Percentiles rank a stretch among this genome's conserved stretches.
Conservation (phyloP, 2,113 vertebrate species). For the Saimiri boliviensis region DNA sequence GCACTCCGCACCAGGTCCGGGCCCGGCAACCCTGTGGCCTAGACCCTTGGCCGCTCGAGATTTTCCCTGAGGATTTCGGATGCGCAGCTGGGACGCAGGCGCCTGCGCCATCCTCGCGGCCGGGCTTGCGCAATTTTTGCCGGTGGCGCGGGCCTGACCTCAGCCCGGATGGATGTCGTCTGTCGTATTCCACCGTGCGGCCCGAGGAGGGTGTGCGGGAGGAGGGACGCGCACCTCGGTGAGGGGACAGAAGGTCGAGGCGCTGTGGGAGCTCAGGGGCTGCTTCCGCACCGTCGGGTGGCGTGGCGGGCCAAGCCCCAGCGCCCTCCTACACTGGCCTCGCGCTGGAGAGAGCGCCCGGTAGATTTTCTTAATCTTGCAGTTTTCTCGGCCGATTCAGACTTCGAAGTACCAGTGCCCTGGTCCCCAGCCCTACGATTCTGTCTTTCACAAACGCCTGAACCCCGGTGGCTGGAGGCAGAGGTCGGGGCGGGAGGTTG, state of each 20-base stretch:
- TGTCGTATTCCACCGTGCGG: conserved; percentile 79
- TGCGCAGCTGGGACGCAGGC: neutral
- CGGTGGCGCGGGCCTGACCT: conserved; percentile 78
- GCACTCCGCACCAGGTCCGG: neutral
- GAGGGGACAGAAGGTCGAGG: neutral
- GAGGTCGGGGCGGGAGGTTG: neutral
- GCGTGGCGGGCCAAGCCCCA: neutral
- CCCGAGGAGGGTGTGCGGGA: conserved; percentile 70
- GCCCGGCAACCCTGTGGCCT: neutral
- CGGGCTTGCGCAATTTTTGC: neutral
- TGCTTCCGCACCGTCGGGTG: neutral
- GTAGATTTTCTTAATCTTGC: neutral
- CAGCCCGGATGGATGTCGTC: conserved; percentile 56
- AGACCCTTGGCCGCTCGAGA: neutral
- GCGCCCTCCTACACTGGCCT: neutral
- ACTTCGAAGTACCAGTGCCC: neutral
- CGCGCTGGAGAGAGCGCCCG: neutral
- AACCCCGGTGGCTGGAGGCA: neutral
- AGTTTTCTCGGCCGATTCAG: neutral
- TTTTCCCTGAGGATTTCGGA: neutral
- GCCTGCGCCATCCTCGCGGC: neutral
- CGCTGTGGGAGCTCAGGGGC: neutral
- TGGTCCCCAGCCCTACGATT: neutral
- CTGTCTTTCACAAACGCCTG: neutral
- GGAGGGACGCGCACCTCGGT: neutral